Percentiles rank a stretch among this genome's conserved stretches.
Evolutionary conservation across 2,113 vertebrate species (phyloP).

Genomic region (Erythrocercus mccallii): DNA sequence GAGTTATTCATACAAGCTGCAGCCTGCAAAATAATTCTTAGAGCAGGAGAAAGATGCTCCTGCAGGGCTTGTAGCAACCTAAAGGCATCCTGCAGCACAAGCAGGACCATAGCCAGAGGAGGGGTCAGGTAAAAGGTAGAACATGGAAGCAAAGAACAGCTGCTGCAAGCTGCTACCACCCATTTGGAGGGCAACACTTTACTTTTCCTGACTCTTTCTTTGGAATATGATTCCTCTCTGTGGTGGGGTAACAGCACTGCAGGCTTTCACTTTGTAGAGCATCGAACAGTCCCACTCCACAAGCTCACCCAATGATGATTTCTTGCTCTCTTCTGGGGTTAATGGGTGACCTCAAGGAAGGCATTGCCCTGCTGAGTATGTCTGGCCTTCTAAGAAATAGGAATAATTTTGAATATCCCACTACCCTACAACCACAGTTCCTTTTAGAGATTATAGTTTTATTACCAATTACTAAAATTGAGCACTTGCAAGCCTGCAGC

Average conservation of each 20-base stretch:
- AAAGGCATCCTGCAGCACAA: neutral
- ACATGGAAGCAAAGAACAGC: neutral
- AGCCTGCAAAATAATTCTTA: neutral
- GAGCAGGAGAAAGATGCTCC: neutral
- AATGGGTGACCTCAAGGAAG: neutral
- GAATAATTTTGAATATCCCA: neutral
- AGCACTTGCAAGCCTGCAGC: neutral
- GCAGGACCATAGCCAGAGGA: neutral
- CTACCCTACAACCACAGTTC: neutral
- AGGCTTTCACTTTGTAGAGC: neutral
- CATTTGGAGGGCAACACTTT: rapidly evolving
- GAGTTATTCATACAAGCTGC: neutral
- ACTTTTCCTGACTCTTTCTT: rapidly evolving
- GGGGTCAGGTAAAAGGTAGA: neutral
- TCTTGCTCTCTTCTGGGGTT: neutral
- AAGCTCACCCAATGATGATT: neutral
- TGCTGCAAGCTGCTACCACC: neutral
- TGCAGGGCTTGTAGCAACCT: neutral
- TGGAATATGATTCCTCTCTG: neutral
- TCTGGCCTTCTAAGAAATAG: neutral
- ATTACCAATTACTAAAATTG: neutral
- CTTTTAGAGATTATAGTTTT: neutral
- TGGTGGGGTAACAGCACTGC: neutral
- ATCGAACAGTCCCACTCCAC: rapidly evolving
- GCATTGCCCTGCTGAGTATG: neutral